Base-by-base conservation (phyloP, 2,888 invertebrate species). In the Prosapia bicincta region DNA sequence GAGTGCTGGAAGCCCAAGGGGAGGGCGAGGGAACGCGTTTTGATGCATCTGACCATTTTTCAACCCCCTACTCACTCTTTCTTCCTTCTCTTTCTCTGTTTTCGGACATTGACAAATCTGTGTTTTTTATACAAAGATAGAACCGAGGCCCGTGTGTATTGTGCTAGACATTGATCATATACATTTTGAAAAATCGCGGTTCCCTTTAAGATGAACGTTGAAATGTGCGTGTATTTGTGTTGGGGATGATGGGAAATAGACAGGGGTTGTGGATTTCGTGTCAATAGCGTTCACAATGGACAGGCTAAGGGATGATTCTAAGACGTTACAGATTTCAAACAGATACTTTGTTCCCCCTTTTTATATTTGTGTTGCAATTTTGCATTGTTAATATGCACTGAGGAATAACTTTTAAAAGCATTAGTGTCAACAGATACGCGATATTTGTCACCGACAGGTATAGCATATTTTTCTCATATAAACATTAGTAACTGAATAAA, bases 71-170 rank as follows among this genome's bases (percentile, higher is more conserved):
- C 71, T 69, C 69, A 20, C 69, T 65, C 38, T 65, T 68, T 69
- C 68, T 30, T 66, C 38, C 43, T 24, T 20, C 32, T 54, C 72
- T 71, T 38, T 68, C 74, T 73, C 72, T 71, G 66, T 76, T 74
- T 75, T 72, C 77, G 77, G 78, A 78, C 78, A 77, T 76, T 78
- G 78, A 78, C 78, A 78, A 78, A 78, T 78, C 74, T 75, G 72
- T 71, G 76, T 78, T 78, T 78, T 77, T 78, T 72, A 72, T 72
- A 72, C 72, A 66, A 30, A 66, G 30, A 72, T 72, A 72, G 54
- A 54, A 73, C 43, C 73, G 20, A 43, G 66, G 73, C 23, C 68
- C 68, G 72, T 43, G 38, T 72, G 68, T 73, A 73, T 73, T 73
- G 73, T 68, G 66, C 38, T 25, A 43, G 20, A 9, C 54, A 54